phyloP scores from a whole-genome alignment of 2,797 vertebrate genomes.

The Amphiprion clarkii region DNA sequence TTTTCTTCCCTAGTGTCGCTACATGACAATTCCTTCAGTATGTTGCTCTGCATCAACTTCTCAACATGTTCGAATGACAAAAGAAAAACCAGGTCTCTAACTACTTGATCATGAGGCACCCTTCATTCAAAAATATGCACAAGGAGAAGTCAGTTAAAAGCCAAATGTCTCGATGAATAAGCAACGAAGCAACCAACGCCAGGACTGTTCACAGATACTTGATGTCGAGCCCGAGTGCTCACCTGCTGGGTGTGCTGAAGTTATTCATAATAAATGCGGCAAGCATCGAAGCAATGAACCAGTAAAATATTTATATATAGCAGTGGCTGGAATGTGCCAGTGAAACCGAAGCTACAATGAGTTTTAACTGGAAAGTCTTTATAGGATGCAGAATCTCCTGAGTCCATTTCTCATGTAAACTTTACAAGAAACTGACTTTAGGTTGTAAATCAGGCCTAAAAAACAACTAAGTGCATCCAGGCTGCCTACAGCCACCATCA shows the following conservation, averaged over 20 bases:
- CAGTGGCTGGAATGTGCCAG: slow-evolving; percentile 4
- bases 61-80: background rate
- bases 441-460: background rate
- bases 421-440: slow-evolving; percentile 17
- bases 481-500: background rate
- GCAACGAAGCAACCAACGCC: slow-evolving; percentile 1
- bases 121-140: background rate
- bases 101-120: background rate
- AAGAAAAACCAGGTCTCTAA: background rate
- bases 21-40: background rate
- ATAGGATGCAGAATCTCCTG: background rate
- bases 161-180: background rate
- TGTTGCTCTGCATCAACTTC: background rate
- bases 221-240: background rate
- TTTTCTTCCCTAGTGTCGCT: background rate
- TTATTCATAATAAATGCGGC: slow-evolving; percentile 1
- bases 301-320: slow-evolving; percentile 2
- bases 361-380: background rate
- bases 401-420: slow-evolving; percentile 13
- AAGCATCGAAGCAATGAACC: slow-evolving; percentile 19
- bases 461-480: background rate
- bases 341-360: slow-evolving; percentile 13
- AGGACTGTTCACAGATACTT: background rate
- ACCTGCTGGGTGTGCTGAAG: background rate
- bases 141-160: slow-evolving; percentile 4